Evolutionary conservation across 2,113 vertebrate species (phyloP), one percentile per base, ranked within the genome.

Genomic region (Typhlomys cinereus): DNA sequence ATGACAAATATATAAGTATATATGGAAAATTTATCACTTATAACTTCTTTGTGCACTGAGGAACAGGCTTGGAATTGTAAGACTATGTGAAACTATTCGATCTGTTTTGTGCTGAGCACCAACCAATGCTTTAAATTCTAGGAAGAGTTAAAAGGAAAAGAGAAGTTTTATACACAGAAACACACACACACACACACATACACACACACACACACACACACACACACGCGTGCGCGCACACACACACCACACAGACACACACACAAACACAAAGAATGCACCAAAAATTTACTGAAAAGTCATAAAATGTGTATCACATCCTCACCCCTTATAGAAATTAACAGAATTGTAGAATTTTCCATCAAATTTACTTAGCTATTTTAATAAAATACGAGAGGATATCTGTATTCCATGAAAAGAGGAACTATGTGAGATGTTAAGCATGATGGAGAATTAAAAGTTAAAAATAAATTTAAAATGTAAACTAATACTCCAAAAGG

Each of bases 401-500:
- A 7, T 1, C 27, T 46, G 10, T 46, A 46, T 41, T n/a, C 1
- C 29, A 52, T 5, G 31, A 90, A 84, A n/a, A 89, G 2, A 1
- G 7, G 18, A 86, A 62, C 0, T 76, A 59, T 70, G 44, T 82
- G 20, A 78, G 15, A 46, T 48, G 17, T 27, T 74, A 76, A 70
- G 62, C 62, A 46, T 46, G 7, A 25, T 7, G 14, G 11, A 21
- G 14, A 70, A 81, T 46, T 14, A 29, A n/a, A 11, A 48, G 31
- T 66, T 18, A 76, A 76, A 79, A 89, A 71, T 34, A n/a, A 81
- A 61, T 13, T 14, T 15, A 71, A 92, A 92, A 85, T 25, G 76
- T 50, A 88, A 91, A 92, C 46, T n/a, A n/a, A 88, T 15, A 78
- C 15, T 50, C 29, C 14, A 85, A 54, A 23, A 88, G n/a, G n/a